These are phyloP conservation scores for Mormyrus hasselquistii DNA, from an alignment of 2,797 vertebrate species.

Conservation along the genomic window DNA sequence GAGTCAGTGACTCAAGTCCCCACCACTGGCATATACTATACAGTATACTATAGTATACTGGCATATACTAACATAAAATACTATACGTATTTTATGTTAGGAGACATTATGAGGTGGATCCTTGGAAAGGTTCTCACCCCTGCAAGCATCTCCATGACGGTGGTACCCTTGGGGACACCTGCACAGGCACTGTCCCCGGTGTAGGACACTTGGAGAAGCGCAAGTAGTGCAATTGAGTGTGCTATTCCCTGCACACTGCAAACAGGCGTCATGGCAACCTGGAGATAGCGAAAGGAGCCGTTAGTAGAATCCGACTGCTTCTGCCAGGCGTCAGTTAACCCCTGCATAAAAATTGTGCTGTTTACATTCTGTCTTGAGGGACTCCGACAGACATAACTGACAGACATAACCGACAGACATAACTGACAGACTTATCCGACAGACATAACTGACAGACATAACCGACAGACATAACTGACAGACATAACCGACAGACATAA, in stretches of 20 bases:
- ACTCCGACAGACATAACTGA: background rate
- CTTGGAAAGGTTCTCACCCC: slow-evolving; percentile 54
- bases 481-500: background rate
- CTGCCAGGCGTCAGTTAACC: background rate
- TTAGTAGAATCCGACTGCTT: background rate
- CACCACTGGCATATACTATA: background rate
- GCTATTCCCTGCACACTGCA: slow-evolving; percentile 58
- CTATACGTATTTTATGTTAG: background rate
- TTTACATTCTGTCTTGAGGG: background rate
- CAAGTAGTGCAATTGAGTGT: slow-evolving; percentile 71
- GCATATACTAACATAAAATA: too few species aligned
- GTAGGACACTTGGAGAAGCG: slow-evolving; percentile 43
- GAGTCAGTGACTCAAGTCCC: background rate
- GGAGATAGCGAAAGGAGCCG: slow-evolving; percentile 23
- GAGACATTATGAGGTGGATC: background rate
- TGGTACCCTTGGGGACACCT: slow-evolving; percentile 67
- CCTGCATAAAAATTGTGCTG: background rate
- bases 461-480: background rate
- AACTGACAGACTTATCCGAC: background rate
- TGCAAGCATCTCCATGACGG: slow-evolving; percentile 54
- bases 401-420: background rate
- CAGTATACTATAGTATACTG: too few species aligned
- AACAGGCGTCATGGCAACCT: slow-evolving; percentile 80
- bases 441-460: background rate
- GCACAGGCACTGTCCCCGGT: slow-evolving; percentile 61